These are phyloP conservation scores for Polypedilum pembai DNA, from an alignment of 1,140 invertebrate species.

Conservation along the genomic window DNA sequence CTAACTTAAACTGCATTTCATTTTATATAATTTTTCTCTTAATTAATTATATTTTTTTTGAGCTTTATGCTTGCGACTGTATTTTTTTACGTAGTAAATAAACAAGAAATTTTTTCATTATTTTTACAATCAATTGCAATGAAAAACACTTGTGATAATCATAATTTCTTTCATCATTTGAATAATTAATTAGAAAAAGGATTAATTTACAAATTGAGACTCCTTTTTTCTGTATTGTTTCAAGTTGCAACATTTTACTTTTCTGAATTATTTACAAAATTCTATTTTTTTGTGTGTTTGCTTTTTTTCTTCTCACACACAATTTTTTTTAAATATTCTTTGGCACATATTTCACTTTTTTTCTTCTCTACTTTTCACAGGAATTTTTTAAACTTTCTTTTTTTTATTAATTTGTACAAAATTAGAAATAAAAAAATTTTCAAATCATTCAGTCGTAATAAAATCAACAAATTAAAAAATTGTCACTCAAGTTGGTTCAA, in stretches of 20 bases:
- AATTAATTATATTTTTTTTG: background rate
- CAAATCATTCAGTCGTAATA: no score
- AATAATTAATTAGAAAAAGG: background rate
- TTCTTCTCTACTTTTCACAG: background rate
- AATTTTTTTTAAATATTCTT: conserved; percentile 12
- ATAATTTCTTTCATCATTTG: background rate
- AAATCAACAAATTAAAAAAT: no score
- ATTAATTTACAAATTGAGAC: conserved; percentile 16
- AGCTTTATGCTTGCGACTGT: conserved; percentile 16
- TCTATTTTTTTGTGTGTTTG: background rate
- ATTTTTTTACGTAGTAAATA: background rate
- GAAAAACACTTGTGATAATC: background rate
- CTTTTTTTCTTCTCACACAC: background rate
- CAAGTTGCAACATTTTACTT: background rate
- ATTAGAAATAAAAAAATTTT: background rate
- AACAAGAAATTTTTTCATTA: background rate
- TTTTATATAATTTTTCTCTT: conserved; percentile 14
- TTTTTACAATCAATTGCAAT: background rate
- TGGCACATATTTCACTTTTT: conserved; percentile 26
- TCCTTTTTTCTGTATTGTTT: background rate
- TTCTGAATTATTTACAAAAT: conserved; percentile 1
- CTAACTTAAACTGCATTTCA: background rate
- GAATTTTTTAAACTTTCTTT: no score
- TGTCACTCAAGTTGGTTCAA: no score
- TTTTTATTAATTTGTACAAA: background rate